These are phyloP conservation scores for Sarcophaga subvicina DNA, from an alignment of 2,888 invertebrate species.

Conservation along the genomic window DNA sequence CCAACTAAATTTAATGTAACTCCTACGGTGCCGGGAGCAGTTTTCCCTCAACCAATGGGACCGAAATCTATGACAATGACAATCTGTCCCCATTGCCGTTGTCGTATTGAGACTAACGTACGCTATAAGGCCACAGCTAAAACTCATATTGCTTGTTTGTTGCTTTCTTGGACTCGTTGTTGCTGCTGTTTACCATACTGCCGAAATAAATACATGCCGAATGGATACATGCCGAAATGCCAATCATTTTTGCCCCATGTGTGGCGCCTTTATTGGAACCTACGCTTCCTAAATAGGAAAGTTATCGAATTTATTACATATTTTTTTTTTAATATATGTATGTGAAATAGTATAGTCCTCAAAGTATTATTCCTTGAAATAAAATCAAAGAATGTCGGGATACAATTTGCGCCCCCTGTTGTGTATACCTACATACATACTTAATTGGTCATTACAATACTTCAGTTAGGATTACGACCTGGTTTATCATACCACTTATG, in stretches of 20 bases:
- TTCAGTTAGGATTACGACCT: too few species aligned
- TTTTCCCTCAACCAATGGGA: constrained; percentile 59
- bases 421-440: too few species aligned
- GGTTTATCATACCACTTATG: too few species aligned
- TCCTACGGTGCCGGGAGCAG: not conserved
- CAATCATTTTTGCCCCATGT: constrained; percentile 71
- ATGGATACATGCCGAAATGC: constrained; percentile 70
- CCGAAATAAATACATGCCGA: too few species aligned
- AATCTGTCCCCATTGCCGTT: constrained; percentile 69
- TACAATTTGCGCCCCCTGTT: too few species aligned
- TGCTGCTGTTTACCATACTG: constrained; percentile 71
- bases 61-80: constrained; percentile 63
- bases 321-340: not conserved
- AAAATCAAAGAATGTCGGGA: too few species aligned
- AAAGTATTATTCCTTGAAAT: not conserved
- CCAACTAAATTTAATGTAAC: not conserved
- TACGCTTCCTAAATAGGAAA: constrained; percentile 61
- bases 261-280: constrained; percentile 67
- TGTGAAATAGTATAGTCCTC: not conserved
- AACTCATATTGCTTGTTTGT: constrained; percentile 68
- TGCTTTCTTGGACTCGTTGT: constrained; percentile 63
- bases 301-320: not conserved
- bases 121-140: constrained; percentile 66
- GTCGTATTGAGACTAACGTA: constrained; percentile 59
- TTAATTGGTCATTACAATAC: too few species aligned